These are phyloP conservation scores for Ephydatia muelleri DNA, from an alignment of 37 sponge, comb jelly and placozoan genomes.

Conservation along the genomic window DNA sequence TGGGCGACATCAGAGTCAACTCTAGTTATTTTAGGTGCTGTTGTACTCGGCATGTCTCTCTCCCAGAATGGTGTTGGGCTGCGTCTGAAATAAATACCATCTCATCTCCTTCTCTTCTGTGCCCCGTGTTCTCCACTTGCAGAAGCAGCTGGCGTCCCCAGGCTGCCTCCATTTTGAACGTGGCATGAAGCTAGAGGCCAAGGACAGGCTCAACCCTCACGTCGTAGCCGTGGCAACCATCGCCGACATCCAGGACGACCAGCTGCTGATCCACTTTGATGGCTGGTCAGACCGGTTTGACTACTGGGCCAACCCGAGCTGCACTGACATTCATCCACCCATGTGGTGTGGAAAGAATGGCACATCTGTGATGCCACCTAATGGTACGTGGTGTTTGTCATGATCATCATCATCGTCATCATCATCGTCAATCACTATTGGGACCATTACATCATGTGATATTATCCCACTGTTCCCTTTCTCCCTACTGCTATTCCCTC, in stretches of 20 bases:
- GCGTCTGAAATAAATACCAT: too few species aligned
- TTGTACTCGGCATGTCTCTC: too few species aligned
- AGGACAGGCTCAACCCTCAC: slow-evolving; percentile 67
- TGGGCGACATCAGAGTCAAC: too few species aligned
- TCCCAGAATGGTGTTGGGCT: too few species aligned
- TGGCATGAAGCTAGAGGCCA: slow-evolving; percentile 77
- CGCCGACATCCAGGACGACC: slow-evolving; percentile 22
- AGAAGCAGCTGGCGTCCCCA: slow-evolving; percentile 56
- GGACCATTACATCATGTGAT: background rate
- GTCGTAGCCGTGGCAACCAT: slow-evolving; percentile 79
- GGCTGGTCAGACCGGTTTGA: slow-evolving; percentile 75
- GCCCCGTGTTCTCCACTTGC: background rate
- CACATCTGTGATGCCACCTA: slow-evolving; percentile 24
- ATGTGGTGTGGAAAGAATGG: slow-evolving; percentile 66
- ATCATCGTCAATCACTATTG: background rate
- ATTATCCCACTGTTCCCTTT: background rate
- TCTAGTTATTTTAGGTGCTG: too few species aligned
- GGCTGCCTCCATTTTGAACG: slow-evolving; percentile 47
- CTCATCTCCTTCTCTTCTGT: too few species aligned
- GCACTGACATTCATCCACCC: slow-evolving; percentile 73
- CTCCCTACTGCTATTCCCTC: background rate
- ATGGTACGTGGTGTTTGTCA: slow-evolving; percentile 20
- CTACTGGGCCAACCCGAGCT: slow-evolving; percentile 66
- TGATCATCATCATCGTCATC: background rate
- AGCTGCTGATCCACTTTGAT: slow-evolving; percentile 82